Conservation (phyloP, 2,797 vertebrate species). For the Enoplosus armatus region DNA sequence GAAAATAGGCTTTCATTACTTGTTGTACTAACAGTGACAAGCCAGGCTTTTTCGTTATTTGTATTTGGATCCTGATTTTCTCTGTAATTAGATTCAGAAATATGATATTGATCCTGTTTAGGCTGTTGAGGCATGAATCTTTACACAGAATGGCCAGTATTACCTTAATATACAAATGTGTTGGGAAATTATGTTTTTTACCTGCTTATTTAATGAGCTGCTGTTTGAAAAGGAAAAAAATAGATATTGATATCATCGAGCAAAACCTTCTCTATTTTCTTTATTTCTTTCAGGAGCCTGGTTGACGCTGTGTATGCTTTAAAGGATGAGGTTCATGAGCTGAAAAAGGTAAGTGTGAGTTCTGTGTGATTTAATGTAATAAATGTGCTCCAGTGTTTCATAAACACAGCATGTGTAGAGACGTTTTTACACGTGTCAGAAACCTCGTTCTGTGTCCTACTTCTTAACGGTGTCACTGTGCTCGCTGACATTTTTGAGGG, state of each 20-base stretch:
- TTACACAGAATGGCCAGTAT: background rate
- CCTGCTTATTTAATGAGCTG: background rate
- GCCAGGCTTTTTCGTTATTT: background rate
- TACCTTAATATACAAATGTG: background rate
- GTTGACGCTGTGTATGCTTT: slow-evolving; percentile 98
- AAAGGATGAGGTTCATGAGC: slow-evolving; percentile 97
- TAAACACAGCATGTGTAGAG: too few relatives aligned
- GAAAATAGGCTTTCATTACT: slow-evolving; percentile 11
- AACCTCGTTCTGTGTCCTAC: background rate
- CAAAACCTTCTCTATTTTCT: background rate
- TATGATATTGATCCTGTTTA: slow-evolving; percentile 38
- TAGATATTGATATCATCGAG: background rate
- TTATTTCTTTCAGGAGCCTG: slow-evolving; percentile 89
- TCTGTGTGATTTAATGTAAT: background rate
- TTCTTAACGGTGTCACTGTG: too few relatives aligned
- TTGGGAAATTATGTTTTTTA: background rate
- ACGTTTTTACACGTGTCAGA: background rate
- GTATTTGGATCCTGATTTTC: background rate
- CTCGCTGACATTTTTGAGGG: too few relatives aligned
- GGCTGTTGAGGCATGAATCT: background rate
- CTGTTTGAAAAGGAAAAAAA: background rate
- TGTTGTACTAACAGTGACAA: background rate
- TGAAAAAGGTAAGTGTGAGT: slow-evolving; percentile 91
- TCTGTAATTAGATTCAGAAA: slow-evolving; percentile 31
- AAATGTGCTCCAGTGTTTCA: too few relatives aligned